Percentiles rank a stretch among this genome's conserved stretches.
phyloP scores from a whole-genome alignment of 2,113 vertebrate species.

The Lipotes vexillifer region DNA sequence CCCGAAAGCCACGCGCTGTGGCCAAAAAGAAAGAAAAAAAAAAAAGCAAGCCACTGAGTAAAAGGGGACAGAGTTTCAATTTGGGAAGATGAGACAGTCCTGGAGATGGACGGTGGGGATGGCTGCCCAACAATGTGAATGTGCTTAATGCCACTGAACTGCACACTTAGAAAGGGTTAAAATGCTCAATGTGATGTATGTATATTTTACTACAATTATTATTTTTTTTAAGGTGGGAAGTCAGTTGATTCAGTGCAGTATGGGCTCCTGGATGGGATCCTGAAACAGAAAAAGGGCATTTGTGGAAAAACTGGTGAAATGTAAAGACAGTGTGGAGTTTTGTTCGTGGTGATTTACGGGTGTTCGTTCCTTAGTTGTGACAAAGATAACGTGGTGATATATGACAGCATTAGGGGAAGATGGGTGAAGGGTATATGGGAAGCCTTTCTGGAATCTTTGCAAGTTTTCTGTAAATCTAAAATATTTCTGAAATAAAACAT shows the following conservation, averaged over 20 bases:
- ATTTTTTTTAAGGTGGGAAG: not conserved
- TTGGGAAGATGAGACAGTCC: not conserved
- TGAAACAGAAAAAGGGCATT: not conserved
- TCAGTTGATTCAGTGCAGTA: not conserved
- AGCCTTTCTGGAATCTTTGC: not conserved
- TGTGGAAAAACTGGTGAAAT: not conserved
- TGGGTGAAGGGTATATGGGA: not conserved
- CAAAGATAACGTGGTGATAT: not conserved
- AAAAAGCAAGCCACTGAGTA: too few species aligned
- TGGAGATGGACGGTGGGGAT: not conserved
- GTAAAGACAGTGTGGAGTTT: not conserved
- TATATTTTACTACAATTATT: not conserved
- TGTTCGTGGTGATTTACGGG: not conserved
- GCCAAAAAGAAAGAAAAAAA: too few species aligned
- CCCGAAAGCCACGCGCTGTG: too few species aligned
- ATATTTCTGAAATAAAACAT: not conserved
- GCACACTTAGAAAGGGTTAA: not conserved
- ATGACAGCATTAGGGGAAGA: not conserved
- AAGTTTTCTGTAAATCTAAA: not conserved
- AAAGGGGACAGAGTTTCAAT: not conserved
- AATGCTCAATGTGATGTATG: not conserved
- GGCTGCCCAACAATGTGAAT: accelerated
- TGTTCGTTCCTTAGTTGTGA: not conserved
- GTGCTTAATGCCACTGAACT: accelerated
- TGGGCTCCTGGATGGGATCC: not conserved